Base-by-base conservation (phyloP, 64 coral and sea anemone species). In the Montipora efflorescens region DNA sequence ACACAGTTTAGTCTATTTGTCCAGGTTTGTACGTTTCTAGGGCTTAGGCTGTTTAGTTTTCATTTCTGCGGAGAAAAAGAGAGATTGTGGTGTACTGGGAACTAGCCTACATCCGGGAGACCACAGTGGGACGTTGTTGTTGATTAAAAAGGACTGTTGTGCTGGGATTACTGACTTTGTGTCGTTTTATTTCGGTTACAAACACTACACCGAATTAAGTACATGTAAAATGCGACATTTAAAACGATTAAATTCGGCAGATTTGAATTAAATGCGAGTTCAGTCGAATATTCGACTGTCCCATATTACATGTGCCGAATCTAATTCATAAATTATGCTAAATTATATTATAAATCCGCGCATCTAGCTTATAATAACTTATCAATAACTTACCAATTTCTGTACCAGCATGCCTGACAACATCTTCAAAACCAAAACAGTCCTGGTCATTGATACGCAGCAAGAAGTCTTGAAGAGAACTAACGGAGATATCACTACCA, bases 351-450 rank as follows among this genome's bases (percentile, higher is more conserved):
- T 64, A 64, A 64, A 64, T 64, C 59, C 59, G 4, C 14, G 59
- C 59, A 64, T 64, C 59, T 64, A 64, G 74, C 22, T 76, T 76
- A 47, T 25, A 76, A 76, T 76, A 76, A 36, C 20, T 76, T 84
- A 46, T 67, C 59, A 75, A 75, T 75, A 88, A 75, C 70, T 88
- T 75, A 75, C 83, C 70, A 69, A 88, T 88, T 88, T 88, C 85
- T 88, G 67, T 88, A 75, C 85, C 69, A 69, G 85, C 85, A 88
- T 88, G 85, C 64, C 64, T 88, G 85, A 88, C 85, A 88, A 74
- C 44, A 36, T 88, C 68, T 87, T 87, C 84, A 87, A 87, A 87
- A 67, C 84, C 84, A 87, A 87, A 64, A 67, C 64, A 87, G 84
- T 87, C 45, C 64, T 74, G 85, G 11, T 75, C 64, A 69, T 88